Evolutionary conservation across 2,888 invertebrate species (phyloP), one percentile per base, ranked within the genome.

Genomic region (Microctonus hyperodae): DNA sequence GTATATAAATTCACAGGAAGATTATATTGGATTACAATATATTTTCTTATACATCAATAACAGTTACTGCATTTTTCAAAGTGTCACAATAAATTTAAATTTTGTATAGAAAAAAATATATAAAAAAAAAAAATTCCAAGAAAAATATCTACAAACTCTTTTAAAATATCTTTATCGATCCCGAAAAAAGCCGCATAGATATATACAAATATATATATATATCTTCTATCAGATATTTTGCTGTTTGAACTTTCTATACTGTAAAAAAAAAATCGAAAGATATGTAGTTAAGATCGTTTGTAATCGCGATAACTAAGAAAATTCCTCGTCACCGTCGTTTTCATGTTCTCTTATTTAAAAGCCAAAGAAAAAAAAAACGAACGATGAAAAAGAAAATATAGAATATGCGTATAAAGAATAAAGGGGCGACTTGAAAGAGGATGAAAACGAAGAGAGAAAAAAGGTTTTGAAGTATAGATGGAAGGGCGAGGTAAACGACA

Each of bases 401-500:
- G n/a, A n/a, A n/a, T n/a, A n/a, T n/a, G n/a, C n/a, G 5, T 44
- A n/a, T 16, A 7, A 7, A 20, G 44, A 20, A n/a, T n/a, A n/a
- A 37, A 37, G 37, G 3, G 2, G 35, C 35, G 35, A 37, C 13
- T 37, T 37, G 37, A 44, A 44, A 44, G n/a, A 44, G 16, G 9
- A 44, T 1, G 20, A 44, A 60, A 44, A 61, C 40, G 22, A n/a
- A 51, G 23, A 65, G 40, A 63, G 65, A 57, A 50, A 53, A 53
- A 59, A 33, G 33, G 23, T 44, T 22, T 48, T 62, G 22, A 48
- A 33, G 40, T 37, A 63, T 22, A 56, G 51, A 50, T 58, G 50
- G 23, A 51, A 65, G 44, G 48, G 16, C 40, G 50, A 58, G 33
- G 67, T 67, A 71, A 73, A 68, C 72, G 70, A 70, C 69, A 65